A percentile compares a stretch with the other conserved stretches of the same genome.
Evolutionary conservation across 64 coral and sea anemone species (phyloP).

Genomic region (Trachythela sp.): DNA sequence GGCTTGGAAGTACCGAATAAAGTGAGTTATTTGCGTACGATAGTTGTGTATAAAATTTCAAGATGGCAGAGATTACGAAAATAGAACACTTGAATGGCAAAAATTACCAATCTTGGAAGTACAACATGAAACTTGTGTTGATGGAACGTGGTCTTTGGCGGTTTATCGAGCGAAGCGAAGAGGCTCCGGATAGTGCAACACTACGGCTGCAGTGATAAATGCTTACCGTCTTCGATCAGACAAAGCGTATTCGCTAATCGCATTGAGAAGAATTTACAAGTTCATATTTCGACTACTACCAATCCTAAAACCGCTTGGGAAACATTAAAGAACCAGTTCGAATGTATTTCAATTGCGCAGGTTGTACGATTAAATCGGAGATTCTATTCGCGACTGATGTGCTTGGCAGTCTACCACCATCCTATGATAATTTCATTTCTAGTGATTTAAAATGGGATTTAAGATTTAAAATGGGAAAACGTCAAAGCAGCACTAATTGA

Average conservation of each 20-base stretch:
- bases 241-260: not conserved
- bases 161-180: not conserved
- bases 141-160: slow-evolving; percentile 2
- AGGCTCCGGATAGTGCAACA: not conserved
- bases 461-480: slow-evolving; percentile 42
- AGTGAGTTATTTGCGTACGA: not conserved
- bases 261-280: slow-evolving; percentile 8
- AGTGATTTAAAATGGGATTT: slow-evolving; percentile 28
- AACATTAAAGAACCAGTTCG: not conserved
- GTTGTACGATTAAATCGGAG: not conserved
- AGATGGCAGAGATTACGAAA: not conserved
- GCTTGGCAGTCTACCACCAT: slow-evolving; percentile 35
- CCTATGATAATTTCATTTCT: slow-evolving; percentile 31
- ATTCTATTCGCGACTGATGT: not conserved
- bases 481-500: not conserved
- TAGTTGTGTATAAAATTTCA: slow-evolving; percentile 17
- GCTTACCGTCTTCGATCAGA: not conserved
- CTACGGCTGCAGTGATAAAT: not conserved
- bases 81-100: not conserved
- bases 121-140: not conserved
- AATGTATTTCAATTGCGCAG: not conserved
- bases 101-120: slow-evolving; percentile 23
- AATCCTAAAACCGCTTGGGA: slow-evolving; percentile 4
- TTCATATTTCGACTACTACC: not conserved
- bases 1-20: not conserved